Evolutionary conservation across 2,113 vertebrate genomes (phyloP).

Genomic region (Solea solea): DNA sequence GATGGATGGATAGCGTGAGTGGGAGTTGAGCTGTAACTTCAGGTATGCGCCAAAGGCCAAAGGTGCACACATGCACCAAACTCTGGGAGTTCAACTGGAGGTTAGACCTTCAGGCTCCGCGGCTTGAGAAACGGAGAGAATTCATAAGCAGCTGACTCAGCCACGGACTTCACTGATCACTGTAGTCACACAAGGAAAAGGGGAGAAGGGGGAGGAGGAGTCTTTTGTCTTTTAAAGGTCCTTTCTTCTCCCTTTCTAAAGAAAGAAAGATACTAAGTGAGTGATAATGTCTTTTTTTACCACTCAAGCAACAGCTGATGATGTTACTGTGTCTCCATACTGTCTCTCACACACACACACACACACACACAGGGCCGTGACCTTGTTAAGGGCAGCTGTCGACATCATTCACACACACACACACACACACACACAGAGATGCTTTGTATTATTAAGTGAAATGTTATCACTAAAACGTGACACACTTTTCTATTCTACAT

Average conservation of each 20-base stretch:
- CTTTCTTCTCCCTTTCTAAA: neutral
- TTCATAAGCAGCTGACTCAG: slow-evolving; percentile 69
- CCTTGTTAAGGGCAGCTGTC: slow-evolving; percentile 67
- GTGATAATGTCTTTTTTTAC: slow-evolving; percentile 43
- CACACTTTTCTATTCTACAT: too few relatives aligned
- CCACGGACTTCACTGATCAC: slow-evolving; percentile 47
- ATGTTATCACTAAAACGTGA: too few relatives aligned
- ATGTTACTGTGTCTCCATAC: slow-evolving; percentile 65
- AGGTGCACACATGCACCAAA: slow-evolving; percentile 34
- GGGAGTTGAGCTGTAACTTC: slow-evolving; percentile 18
- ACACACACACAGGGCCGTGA: slow-evolving; percentile 32
- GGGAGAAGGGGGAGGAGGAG: neutral
- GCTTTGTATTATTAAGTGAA: too few relatives aligned
- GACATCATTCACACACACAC: slow-evolving; percentile 47
- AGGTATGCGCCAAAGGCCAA: slow-evolving; percentile 45
- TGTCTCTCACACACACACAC: slow-evolving; percentile 38
- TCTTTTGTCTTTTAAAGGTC: too few relatives aligned
- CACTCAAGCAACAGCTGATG: slow-evolving; percentile 68
- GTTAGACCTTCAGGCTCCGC: slow-evolving; percentile 72
- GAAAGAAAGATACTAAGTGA: slow-evolving; percentile 10
- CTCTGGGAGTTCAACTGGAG: slow-evolving; percentile 66
- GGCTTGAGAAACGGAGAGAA: slow-evolving; percentile 56
- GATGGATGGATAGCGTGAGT: slow-evolving; percentile 22
- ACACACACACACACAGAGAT: neutral
- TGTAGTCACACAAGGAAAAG: slow-evolving; percentile 22